phyloP scores from a whole-genome alignment of 2,888 invertebrate species.

The Andrena chrysosceles region DNA sequence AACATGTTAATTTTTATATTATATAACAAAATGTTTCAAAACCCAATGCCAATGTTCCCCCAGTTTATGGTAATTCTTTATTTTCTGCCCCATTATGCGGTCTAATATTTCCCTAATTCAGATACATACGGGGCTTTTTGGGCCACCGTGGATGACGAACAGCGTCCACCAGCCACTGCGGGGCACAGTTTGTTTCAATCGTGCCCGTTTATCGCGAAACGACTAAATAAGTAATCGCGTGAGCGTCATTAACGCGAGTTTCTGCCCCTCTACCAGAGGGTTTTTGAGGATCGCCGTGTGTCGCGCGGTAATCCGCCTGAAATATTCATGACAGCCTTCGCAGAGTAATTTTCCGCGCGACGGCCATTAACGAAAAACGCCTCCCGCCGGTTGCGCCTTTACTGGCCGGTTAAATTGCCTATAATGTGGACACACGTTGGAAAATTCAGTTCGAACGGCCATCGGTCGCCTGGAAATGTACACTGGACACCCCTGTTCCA shows the following conservation, averaged over 20 bases:
- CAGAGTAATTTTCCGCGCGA: conserved; percentile 47
- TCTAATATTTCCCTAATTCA: no score
- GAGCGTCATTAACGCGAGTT: conserved; percentile 32
- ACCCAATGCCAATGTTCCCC: no score
- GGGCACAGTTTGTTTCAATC: background rate
- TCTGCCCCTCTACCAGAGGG: conserved; percentile 4
- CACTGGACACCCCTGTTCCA: background rate
- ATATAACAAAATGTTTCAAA: no score
- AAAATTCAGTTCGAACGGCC: conserved; percentile 45
- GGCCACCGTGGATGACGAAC: background rate
- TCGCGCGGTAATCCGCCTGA: conserved; percentile 30
- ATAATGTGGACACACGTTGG: conserved; percentile 54
- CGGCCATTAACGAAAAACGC: conserved; percentile 54
- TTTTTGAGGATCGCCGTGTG: conserved; percentile 26
- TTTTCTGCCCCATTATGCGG: background rate
- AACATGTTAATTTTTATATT: no score
- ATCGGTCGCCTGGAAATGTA: conserved; percentile 9
- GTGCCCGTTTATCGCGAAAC: conserved; percentile 13
- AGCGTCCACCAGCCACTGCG: background rate
- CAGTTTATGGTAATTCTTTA: no score
- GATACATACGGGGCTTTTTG: no score
- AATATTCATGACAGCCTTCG: conserved; percentile 50
- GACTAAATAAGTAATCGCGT: conserved; percentile 33
- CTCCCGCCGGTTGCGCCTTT: conserved; percentile 46
- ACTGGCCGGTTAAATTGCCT: conserved; percentile 44